These are phyloP conservation scores for Nannoperca obscura DNA, from an alignment of 2,797 vertebrate species.

Conservation along the genomic window DNA sequence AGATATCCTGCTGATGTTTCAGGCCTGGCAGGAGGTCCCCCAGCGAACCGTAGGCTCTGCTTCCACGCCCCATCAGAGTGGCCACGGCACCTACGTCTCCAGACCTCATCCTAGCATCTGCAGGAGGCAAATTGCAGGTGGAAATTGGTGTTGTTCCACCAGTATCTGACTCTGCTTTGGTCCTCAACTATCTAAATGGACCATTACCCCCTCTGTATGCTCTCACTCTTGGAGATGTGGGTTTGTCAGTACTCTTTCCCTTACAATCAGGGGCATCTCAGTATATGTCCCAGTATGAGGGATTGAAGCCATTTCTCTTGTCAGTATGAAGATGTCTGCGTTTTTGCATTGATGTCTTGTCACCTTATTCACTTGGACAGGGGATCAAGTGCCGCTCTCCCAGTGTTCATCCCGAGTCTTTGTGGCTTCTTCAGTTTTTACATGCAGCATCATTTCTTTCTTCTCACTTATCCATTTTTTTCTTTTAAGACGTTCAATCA, in stretches of 20 bases:
- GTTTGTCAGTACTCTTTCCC: slow-evolving; percentile 61
- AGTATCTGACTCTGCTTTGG: slow-evolving; percentile 67
- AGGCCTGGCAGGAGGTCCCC: slow-evolving; percentile 43
- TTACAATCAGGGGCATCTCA: slow-evolving; percentile 49
- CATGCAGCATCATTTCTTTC: neutral
- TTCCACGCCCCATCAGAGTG: slow-evolving; percentile 56
- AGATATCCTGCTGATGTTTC: slow-evolving; percentile 37
- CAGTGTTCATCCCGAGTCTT: neutral
- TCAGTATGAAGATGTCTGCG: slow-evolving; percentile 19
- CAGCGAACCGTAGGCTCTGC: slow-evolving; percentile 40
- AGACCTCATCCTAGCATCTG: slow-evolving; percentile 76
- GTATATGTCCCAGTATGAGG: slow-evolving; percentile 35
- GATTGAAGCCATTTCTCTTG: slow-evolving; percentile 44
- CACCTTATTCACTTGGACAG: slow-evolving; percentile 33
- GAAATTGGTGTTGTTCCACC: slow-evolving; percentile 81
- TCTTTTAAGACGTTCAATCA: neutral
- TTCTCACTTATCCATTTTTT: neutral
- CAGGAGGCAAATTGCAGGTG: slow-evolving; percentile 80
- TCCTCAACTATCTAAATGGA: slow-evolving; percentile 76
- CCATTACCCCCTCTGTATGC: slow-evolving; percentile 77
- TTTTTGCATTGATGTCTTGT: slow-evolving; percentile 36
- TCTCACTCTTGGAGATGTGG: slow-evolving; percentile 56
- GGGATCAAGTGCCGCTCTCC: slow-evolving; percentile 15
- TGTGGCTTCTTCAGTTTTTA: neutral
- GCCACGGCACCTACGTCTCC: slow-evolving; percentile 47